Percentiles rank a stretch among this genome's conserved stretches.
phyloP scores from a whole-genome alignment of 2,113 vertebrate species.

The Scolopax mira region DNA sequence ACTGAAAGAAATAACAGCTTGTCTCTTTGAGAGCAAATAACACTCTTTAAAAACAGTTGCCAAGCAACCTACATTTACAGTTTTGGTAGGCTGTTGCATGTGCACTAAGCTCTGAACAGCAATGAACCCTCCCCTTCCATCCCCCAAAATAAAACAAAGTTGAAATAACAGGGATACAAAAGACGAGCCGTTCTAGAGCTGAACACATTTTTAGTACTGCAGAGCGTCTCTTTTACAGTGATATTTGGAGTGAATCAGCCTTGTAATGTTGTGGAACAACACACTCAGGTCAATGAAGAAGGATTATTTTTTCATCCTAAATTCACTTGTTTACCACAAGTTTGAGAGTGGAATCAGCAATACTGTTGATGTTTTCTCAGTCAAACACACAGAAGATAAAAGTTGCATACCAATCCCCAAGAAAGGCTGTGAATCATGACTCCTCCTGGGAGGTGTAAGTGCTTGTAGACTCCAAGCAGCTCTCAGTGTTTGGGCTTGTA shows the following conservation, averaged over 20 bases:
- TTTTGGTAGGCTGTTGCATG: slow-evolving; percentile 70
- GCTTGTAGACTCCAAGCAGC: not conserved
- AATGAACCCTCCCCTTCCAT: slow-evolving; percentile 23
- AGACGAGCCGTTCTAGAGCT: not conserved
- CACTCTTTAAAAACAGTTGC: slow-evolving; percentile 76
- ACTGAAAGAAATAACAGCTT: slow-evolving; percentile 67
- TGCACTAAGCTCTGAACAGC: slow-evolving; percentile 54
- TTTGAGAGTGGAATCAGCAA: not conserved
- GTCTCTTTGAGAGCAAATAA: slow-evolving; percentile 72
- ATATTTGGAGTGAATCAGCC: not conserved
- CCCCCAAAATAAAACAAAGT: slow-evolving; percentile 3
- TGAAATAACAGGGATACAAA: not conserved
- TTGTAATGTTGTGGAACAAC: not conserved
- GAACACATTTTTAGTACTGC: not conserved
- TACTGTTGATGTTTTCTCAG: not conserved
- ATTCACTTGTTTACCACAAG: not conserved
- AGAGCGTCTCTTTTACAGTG: not conserved
- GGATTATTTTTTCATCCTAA: not conserved
- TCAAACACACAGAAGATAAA: not conserved
- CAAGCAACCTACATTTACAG: slow-evolving; percentile 74
- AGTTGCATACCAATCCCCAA: not conserved
- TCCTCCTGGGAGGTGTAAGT: not conserved
- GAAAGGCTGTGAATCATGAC: not conserved
- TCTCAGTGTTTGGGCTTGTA: not conserved
- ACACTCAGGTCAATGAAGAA: not conserved